These are phyloP conservation scores for Agrotis segetum DNA, from an alignment of 2,888 invertebrate species.

Conservation along the genomic window DNA sequence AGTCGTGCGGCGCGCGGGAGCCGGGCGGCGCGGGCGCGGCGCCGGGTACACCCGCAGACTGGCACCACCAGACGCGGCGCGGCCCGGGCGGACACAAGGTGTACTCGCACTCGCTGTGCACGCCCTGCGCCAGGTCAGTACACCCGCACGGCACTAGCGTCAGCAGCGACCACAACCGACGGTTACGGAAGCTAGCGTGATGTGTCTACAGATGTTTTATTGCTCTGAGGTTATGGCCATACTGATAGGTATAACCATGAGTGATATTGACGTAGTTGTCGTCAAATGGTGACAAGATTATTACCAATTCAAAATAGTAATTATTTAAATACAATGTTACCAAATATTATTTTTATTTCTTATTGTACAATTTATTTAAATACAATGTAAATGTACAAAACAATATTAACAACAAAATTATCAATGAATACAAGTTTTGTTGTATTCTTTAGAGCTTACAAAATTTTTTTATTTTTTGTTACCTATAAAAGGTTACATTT, in stretches of 20 bases:
- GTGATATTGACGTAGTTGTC: background rate
- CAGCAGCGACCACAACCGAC: background rate
- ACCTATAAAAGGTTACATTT: no score
- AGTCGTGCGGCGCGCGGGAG: conserved; percentile 91
- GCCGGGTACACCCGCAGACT: conserved; percentile 67
- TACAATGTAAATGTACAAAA: no score
- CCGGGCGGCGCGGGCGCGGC: conserved; percentile 79
- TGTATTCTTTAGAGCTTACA: no score
- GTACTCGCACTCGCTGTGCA: conserved; percentile 92
- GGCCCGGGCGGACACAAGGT: conserved; percentile 88
- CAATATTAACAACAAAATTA: no score
- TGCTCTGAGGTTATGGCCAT: background rate
- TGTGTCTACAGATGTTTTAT: no score
- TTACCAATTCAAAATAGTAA: no score
- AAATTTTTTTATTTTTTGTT: no score
- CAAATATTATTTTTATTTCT: no score
- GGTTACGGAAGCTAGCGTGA: background rate
- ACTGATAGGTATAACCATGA: conserved; percentile 30
- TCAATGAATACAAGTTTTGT: no score
- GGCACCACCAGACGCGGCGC: conserved; percentile 89
- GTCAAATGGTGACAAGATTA: background rate
- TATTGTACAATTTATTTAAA: no score
- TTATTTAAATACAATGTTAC: no score
- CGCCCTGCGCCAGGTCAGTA: conserved; percentile 93
- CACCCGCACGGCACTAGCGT: background rate